Base-by-base conservation (phyloP, 2,113 vertebrate species). In the Elephantulus edwardii region DNA sequence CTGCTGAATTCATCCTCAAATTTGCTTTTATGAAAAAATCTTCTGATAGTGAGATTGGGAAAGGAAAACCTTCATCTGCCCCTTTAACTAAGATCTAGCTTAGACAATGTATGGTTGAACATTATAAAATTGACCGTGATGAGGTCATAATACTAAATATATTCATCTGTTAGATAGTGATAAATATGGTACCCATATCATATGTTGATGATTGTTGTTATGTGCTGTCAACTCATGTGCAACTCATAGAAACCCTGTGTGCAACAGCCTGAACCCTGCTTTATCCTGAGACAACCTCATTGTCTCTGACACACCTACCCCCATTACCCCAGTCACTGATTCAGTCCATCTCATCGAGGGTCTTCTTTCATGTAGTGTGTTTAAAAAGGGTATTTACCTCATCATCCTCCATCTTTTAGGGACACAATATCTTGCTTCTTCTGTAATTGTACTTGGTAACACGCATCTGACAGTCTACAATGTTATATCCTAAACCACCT, bases 1-100 rank as follows among this genome's bases (percentile, higher is more conserved):
- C 35, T 54, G 3, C 66, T 90, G n/a, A 90, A 92, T 88, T 82
- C 68, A 88, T 60, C 13, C 28, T 66, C 60, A 79, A 33, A 52
- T 11, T 72, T 91, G 38, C 28, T 76, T 88, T 76, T 71, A 30
- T 76, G n/a, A 26, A 74, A 78, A 83, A 83, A 26, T 70, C n/a
- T 93, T 20, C 70, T 46, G 56, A 77, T 28, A 71, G 42, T 85
- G 38, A 82, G 40, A 48, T 78, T 7, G 54, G 81, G 38, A 84
- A 24, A 68, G 50, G 68, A 75, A 81, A 68, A 8, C n/a, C 46
- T 93, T 93, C 19, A 72, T 40, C n/a, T 75, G 8, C 17, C 1
- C 62, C 44, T 80, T 88, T 88, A 83, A 60, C 19, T 83, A 83
- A 79, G 71, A 83, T 48, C 33, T 92, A 66, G 28, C n/a, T 76